phyloP scores from a whole-genome alignment of 2,113 vertebrate genomes.

The Actenoides hombroni region DNA sequence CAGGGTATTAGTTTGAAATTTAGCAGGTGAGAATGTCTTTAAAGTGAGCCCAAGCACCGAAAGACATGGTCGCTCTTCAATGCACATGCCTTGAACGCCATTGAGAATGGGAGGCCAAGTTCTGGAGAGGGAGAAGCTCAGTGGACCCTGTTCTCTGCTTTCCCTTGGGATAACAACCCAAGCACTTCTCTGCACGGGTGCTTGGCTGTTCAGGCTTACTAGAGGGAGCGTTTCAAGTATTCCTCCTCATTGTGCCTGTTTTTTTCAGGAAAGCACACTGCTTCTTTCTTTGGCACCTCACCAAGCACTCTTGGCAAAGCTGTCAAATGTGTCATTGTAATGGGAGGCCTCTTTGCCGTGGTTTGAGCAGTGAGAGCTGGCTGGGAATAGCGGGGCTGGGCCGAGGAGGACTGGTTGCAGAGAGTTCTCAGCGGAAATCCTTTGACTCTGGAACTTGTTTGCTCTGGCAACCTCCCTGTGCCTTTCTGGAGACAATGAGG shows the following conservation, averaged over 20 bases:
- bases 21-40: background rate
- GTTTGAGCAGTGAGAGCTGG: constrained; percentile 50
- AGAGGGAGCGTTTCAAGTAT: constrained; percentile 48
- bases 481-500: constrained; percentile 57
- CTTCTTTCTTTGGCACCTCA: constrained; percentile 46
- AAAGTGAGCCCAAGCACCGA: background rate
- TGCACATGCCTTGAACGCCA: background rate
- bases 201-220: constrained; percentile 29
- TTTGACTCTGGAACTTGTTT: constrained; percentile 66
- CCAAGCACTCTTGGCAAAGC: constrained; percentile 62
- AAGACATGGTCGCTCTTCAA: background rate
- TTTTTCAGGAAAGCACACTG: constrained; percentile 2
- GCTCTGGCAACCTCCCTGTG: constrained; percentile 61
- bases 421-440: constrained; percentile 68
- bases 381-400: constrained; percentile 21
- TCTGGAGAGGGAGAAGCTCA: background rate
- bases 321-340: constrained; percentile 61
- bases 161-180: background rate
- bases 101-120: background rate
- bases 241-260: background rate
- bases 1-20: background rate
- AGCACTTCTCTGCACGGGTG: background rate
- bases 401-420: constrained; percentile 49
- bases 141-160: background rate
- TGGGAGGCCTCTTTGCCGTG: constrained; percentile 49